These are phyloP conservation scores for Troides helena DNA, from an alignment of 2,888 invertebrate genomes.

Conservation along the genomic window DNA sequence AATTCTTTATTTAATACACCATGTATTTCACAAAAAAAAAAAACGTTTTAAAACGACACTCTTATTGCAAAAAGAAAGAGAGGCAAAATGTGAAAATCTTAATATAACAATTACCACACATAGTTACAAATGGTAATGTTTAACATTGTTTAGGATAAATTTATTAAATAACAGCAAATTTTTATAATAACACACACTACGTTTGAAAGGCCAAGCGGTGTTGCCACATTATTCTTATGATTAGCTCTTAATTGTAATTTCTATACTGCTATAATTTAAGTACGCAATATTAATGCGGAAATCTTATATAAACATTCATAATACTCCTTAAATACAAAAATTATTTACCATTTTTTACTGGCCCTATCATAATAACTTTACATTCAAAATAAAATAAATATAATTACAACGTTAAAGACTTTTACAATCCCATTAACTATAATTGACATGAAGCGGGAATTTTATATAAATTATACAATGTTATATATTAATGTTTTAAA, in stretches of 20 bases:
- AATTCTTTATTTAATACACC: conserved; percentile 64
- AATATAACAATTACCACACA: conserved; percentile 45
- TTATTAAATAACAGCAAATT: conserved; percentile 56
- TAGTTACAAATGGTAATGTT: conserved; percentile 41
- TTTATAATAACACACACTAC: conserved; percentile 65
- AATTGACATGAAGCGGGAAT: conserved; percentile 77
- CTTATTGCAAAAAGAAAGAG: conserved; percentile 73
- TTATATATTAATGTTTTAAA: conserved; percentile 26
- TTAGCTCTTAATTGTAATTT: conserved; percentile 21
- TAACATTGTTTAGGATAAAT: conserved; percentile 40
- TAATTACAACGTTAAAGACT: conserved; percentile 56
- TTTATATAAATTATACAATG: conserved; percentile 34
- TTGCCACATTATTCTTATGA: conserved; percentile 66
- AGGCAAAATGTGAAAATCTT: conserved; percentile 71
- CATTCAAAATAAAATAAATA: conserved; percentile 45
- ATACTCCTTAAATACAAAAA: conserved; percentile 16
- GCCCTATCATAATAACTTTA: conserved; percentile 44
- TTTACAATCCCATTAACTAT: conserved; percentile 61
- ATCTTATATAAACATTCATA: conserved; percentile 19
- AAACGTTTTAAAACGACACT: conserved; percentile 78
- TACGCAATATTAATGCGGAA: conserved; percentile 20
- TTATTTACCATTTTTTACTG: conserved; percentile 38
- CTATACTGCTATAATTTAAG: conserved; percentile 27
- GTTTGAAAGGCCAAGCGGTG: conserved; percentile 79
- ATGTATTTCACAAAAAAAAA: conserved; percentile 67